Evolutionary conservation across 2,113 vertebrate genomes (phyloP), one percentile per base, ranked within the genome.

Genomic region (Sarotherodon lohbergeri): DNA sequence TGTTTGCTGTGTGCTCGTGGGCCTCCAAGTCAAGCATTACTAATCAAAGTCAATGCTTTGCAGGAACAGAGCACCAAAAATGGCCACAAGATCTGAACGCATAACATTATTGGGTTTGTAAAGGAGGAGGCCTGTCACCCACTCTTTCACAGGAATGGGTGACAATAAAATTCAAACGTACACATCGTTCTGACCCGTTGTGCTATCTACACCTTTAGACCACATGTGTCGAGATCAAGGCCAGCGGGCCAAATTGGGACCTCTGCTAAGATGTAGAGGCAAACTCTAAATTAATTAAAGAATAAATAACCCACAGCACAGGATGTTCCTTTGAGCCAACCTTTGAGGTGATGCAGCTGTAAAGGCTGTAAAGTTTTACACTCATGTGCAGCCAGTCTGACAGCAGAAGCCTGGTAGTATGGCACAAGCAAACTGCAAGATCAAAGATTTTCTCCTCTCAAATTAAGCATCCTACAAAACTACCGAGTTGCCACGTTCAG

Each of bases 11-110:
- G 54, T 19, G 34, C 36, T 81, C 36, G 7, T 57, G 36, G 43
- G 79, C 79, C 36, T 81, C 54, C 16, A 57, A 57, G 79, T 56
- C 36, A 78, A 78, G 27, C 73, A 78, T 78, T 32, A 78, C 73
- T 78, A 78, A 78, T 78, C 46, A 78, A 78, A 78, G 46, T 78
- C 46, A 78, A 32, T 0, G 27, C 73, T 78, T 32, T n/a, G 27
- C 46, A 78, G 54, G 54, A 81, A 43, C 54, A 46, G 19, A 82
- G 46, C 24, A 6, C 19, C 55, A 63, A 79, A 82, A 85, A 82
- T n/a, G 4, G 46, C 73, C 73, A 52, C 73, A 52, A 50, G 17
- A 4, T 52, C 11, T 34, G 46, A 50, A 50, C 6, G 10, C 10
- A 13, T 32, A 13, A 78, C 17, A 50, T 76, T 50, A 50, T 48